These are phyloP conservation scores for Meloidogyne floridensis DNA, from an alignment of 1,140 invertebrate genomes.

Conservation along the genomic window DNA sequence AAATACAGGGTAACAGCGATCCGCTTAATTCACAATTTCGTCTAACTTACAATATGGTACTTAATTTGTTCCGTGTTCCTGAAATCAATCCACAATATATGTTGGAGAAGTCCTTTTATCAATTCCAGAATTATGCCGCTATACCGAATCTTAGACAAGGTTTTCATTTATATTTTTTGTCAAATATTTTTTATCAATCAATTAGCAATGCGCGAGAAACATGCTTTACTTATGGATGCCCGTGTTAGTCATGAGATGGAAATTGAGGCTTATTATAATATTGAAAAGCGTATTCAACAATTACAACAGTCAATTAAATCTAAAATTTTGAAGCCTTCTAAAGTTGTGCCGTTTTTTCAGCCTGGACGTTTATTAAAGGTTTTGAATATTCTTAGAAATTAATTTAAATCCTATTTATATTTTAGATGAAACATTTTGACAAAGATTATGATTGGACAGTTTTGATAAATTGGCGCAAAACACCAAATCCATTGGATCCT, in stretches of 20 bases:
- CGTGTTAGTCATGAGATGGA: conserved; percentile 74
- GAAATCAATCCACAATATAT: conserved; percentile 99
- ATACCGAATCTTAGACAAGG: conserved; percentile 86
- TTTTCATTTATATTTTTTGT: conserved; percentile 64
- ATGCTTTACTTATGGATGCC: conserved; percentile 71
- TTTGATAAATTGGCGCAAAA: conserved; percentile 83
- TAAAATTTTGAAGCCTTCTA: conserved; percentile 81
- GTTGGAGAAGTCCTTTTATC: conserved; percentile 95
- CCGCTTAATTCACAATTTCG: conserved; percentile 98
- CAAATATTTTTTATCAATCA: too few relatives aligned
- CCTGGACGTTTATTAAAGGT: conserved; percentile 88
- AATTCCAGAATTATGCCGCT: conserved; percentile 95
- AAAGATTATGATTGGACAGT: conserved; percentile 94
- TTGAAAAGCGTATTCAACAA: conserved; percentile 79
- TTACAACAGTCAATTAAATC: conserved; percentile 75
- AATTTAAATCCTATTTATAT: neutral
- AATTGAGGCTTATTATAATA: conserved; percentile 80
- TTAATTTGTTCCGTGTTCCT: conserved; percentile 91
- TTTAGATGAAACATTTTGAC: conserved; percentile 79
- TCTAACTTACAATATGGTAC: conserved; percentile 98
- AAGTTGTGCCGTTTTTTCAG: conserved; percentile 88
- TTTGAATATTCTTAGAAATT: conserved; percentile 39
- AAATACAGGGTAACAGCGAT: conserved; percentile 78
- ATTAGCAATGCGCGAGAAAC: conserved; percentile 69
- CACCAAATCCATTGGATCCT: conserved; percentile 70